Base-by-base conservation (phyloP, 2,888 invertebrate genomes). In the Drosophila longiperda region DNA sequence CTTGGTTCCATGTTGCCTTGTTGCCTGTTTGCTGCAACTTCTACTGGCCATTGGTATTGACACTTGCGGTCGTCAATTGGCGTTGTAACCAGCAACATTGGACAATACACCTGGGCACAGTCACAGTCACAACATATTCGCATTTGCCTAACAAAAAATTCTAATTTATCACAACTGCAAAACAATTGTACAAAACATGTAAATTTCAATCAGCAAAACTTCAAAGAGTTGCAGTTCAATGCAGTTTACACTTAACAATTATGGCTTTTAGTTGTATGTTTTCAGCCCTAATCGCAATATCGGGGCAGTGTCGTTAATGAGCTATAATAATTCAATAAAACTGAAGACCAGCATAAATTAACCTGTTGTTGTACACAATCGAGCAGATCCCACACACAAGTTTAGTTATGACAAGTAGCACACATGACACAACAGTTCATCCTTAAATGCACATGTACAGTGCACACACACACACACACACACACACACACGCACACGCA, bases 321-420 rank as follows among this genome's bases (percentile, higher is more conserved):
- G 73, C 78, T 75, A 77, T 83, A 87, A 87, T 85, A 85, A 85
- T 85, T 85, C 77, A 87, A 85, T 87, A 83, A 77, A 77, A 71
- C 63, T 77, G 81, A 77, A 74, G 83, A 81, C 87, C 87, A 81
- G 71, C 75, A 72, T 82, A 84, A 85, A 84, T 85, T 78, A 82
- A 87, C 85, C 85, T 85, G 85, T 85, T 85, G 55, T 54, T 54
- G 66, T 57, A 52, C 45, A 20, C 38, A 48, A 33, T 36, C 38
- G 61, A 32, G 55, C 32, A 49, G 48, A 36, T 33, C 0, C 5
- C 38, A 68, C 53, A 66, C 61, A 66, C 48, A 68, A 58, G 79
- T 68, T 71, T 67, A 67, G 63, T 48, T 70, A 59, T 57, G 58
- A 38, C 49, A n/a, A n/a, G n/a, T n/a, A n/a, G 61, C 66, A 63